Percentiles rank a stretch among this genome's conserved stretches.
These are phyloP conservation scores for Pogonomyrmex barbatus DNA, from an alignment of 1,140 invertebrate species.

Conservation along the genomic window DNA sequence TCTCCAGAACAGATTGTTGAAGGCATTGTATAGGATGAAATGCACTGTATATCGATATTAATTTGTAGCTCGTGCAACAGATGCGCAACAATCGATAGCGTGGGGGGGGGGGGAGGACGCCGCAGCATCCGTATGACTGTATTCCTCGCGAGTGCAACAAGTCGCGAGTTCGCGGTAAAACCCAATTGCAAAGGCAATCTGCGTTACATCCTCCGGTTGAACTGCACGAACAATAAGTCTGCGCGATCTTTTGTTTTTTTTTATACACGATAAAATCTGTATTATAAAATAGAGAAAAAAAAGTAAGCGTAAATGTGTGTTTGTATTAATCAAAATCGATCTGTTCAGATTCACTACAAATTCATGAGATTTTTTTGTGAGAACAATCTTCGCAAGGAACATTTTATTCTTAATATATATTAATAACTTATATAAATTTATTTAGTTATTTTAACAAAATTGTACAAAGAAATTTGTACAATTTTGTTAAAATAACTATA, in stretches of 20 bases:
- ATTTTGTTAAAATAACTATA: too few relatives aligned
- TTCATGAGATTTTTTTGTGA: neutral
- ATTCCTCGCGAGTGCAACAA: slow-evolving; percentile 68
- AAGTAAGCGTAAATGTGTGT: neutral
- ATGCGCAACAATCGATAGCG: slow-evolving; percentile 56
- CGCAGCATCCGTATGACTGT: slow-evolving; percentile 16
- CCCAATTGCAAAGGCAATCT: slow-evolving; percentile 45
- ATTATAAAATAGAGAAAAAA: neutral
- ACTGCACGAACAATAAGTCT: neutral
- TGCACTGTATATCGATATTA: slow-evolving; percentile 2
- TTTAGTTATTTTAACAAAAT: slow-evolving; percentile 20
- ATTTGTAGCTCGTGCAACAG: slow-evolving; percentile 38
- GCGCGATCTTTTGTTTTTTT: neutral
- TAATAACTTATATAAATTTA: neutral
- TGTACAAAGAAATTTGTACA: neutral
- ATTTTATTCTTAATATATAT: neutral
- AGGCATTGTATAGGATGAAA: neutral
- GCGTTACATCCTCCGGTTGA: slow-evolving; percentile 35
- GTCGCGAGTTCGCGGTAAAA: slow-evolving; percentile 63
- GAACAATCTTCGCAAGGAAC: neutral
- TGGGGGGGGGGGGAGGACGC: neutral
- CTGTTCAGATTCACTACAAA: neutral
- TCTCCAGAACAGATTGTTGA: neutral
- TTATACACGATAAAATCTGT: neutral
- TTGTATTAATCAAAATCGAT: neutral